A percentile compares a stretch with the other conserved stretches of the same genome.
Conservation (phyloP, 2,888 invertebrate species). For the Tineola bisselliella region DNA sequence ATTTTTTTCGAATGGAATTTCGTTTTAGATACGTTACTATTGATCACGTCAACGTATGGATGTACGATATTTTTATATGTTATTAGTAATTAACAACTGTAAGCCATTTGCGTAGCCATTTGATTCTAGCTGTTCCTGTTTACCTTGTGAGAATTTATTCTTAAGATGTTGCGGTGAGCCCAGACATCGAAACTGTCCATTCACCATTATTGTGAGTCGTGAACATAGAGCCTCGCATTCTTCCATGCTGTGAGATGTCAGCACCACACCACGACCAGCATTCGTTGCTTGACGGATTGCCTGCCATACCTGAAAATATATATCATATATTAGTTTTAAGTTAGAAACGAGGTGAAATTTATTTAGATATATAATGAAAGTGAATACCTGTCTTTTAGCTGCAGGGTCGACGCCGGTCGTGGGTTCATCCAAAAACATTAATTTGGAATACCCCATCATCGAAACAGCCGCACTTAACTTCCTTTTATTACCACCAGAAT, state of each 20-base stretch:
- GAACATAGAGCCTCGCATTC: constrained; percentile 58
- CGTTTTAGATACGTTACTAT: no score
- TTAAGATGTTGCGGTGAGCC: constrained; percentile 82
- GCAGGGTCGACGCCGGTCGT: constrained; percentile 81
- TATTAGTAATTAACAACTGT: no score
- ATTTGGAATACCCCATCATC: constrained; percentile 73
- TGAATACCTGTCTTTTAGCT: constrained; percentile 66
- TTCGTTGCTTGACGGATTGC: constrained; percentile 73
- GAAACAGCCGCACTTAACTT: constrained; percentile 79
- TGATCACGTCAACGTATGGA: no score
- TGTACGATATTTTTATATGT: no score
- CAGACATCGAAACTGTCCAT: constrained; percentile 77
- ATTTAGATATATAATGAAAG: no score
- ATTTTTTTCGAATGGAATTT: no score
- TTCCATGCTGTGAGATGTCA: constrained; percentile 7
- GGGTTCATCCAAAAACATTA: constrained; percentile 77
- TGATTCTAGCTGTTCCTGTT: constrained; percentile 11
- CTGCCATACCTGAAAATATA: constrained; percentile 70
- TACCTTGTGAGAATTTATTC: constrained; percentile 75
- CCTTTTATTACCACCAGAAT: constrained; percentile 82
- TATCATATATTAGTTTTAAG: no score
- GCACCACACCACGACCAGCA: constrained; percentile 72
- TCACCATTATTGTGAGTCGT: constrained; percentile 83
- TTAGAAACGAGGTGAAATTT: no score
- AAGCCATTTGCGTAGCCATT: no score